These are phyloP conservation scores for Ethmia dodecea DNA, from an alignment of 2,888 invertebrate genomes.

Conservation along the genomic window DNA sequence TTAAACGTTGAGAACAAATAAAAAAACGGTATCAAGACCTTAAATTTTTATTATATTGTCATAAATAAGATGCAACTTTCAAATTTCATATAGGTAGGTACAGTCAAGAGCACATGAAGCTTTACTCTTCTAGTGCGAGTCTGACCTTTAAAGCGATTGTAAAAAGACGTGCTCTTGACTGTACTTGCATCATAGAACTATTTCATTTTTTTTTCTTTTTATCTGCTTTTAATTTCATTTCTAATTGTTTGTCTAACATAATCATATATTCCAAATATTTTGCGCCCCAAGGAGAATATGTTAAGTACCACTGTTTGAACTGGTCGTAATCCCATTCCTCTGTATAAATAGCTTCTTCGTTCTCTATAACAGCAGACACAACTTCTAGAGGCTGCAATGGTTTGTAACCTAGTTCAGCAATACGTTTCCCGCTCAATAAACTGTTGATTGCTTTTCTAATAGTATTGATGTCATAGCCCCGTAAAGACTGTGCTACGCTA, in stretches of 20 bases:
- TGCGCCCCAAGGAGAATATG: constrained; percentile 47
- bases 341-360: constrained; percentile 40
- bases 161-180: too few relatives aligned
- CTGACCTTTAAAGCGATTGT: too few relatives aligned
- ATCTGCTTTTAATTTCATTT: constrained; percentile 48
- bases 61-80: too few relatives aligned
- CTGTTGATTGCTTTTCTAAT: constrained; percentile 59
- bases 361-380: constrained; percentile 53
- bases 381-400: constrained; percentile 75
- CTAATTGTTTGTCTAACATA: constrained; percentile 49
- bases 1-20: too few relatives aligned
- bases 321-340: constrained; percentile 61
- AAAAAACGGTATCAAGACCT: too few relatives aligned
- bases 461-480: constrained; percentile 71
- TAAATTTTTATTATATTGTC: too few relatives aligned
- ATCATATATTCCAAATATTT: constrained; percentile 44
- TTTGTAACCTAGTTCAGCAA: constrained; percentile 67
- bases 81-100: too few relatives aligned
- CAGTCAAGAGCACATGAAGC: too few relatives aligned
- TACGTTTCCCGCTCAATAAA: constrained; percentile 63
- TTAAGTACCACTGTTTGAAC: constrained; percentile 67
- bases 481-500: constrained; percentile 69
- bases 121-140: too few relatives aligned
- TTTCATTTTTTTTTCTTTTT: constrained; percentile 40
- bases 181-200: too few relatives aligned